These are phyloP conservation scores for Apamea sordens DNA, from an alignment of 2,888 invertebrate species.

Conservation along the genomic window DNA sequence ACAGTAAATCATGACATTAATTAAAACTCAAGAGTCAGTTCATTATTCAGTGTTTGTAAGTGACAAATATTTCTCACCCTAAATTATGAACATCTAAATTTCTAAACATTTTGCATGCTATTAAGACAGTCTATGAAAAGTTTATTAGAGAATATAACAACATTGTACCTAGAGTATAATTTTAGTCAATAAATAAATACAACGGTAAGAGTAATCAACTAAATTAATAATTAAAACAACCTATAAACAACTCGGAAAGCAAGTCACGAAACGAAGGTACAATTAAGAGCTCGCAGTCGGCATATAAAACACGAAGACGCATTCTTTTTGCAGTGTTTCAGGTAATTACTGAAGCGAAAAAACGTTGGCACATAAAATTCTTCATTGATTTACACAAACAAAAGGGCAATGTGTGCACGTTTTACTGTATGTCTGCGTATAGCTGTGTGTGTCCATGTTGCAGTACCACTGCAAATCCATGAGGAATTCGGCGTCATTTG, in stretches of 20 bases:
- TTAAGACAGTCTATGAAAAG: constrained; percentile 11
- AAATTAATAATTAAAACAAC: constrained; percentile 63
- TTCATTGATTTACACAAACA: constrained; percentile 70
- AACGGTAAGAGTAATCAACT: constrained; percentile 46
- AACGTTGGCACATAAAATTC: constrained; percentile 74
- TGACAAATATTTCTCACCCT: constrained; percentile 76
- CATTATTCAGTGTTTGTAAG: constrained; percentile 84
- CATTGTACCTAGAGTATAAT: constrained; percentile 10
- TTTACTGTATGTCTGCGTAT: constrained; percentile 1
- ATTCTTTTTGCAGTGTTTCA: constrained; percentile 77
- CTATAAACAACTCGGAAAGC: constrained; percentile 76
- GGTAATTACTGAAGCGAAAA: constrained; percentile 75
- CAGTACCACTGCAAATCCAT: constrained; percentile 44
- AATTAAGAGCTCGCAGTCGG: constrained; percentile 85
- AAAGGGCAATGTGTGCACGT: constrained; percentile 31
- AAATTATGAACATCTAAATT: constrained; percentile 40
- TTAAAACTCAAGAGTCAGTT: constrained; percentile 84
- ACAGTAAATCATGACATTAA: constrained; percentile 86
- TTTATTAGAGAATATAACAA: constrained; percentile 18
- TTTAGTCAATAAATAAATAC: constrained; percentile 22
- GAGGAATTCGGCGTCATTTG: constrained; percentile 50
- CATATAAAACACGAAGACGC: constrained; percentile 83
- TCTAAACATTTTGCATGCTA: constrained; percentile 13
- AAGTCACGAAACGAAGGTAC: constrained; percentile 84
- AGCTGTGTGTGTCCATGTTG: constrained; percentile 33